Evolutionary conservation across 2,888 invertebrate genomes (phyloP), one percentile per base, ranked within the genome.

Genomic region (Parthenolecanium corni): DNA sequence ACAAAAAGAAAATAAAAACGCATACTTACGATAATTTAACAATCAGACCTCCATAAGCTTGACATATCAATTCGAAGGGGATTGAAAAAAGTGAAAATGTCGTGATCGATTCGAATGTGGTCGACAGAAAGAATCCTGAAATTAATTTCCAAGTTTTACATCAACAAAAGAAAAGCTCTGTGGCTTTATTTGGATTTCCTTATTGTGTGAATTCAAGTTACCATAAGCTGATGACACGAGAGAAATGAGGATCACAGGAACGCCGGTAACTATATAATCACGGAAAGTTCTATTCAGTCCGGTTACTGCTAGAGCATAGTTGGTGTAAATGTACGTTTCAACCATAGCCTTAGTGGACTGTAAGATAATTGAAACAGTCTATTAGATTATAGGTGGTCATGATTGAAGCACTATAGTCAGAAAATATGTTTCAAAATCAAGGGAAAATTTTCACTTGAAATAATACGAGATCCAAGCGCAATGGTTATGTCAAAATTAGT

Each of bases 21-120:
- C 2, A 14, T 46, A 6, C 44, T 52, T 61, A 64, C 64, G 49
- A 51, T 12, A 65, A 42, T 57, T 54, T 54, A 20, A 65, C 42
- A 25, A 57, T 25, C 3, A 65, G 42, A 11, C 65, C 65, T 25
- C 51, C 56, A 46, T 54, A 65, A 12, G 54, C 79, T 20, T 85
- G 77, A 51, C 83, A 80, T n/a, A 86, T 70, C 64, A 85, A 76
- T 68, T 87, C 86, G 67, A 84, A 78, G 0, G 86, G 85, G 14
- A 85, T 84, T 2, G 85, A 81, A 64, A 85, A 77, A 42, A 86
- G 76, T 1, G 84, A 82, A 1, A 85, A 83, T 36, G 83, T 82
- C 67, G 80, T 80, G 70, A 83, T 78, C 18, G 80, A 80, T 73
- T 85, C 82, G 72, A 86, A 87, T 20, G 83, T 76, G 46, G 85